Base-by-base conservation (phyloP, 37 sponge, comb jelly and placozoan species). In the Spongia lamella region DNA sequence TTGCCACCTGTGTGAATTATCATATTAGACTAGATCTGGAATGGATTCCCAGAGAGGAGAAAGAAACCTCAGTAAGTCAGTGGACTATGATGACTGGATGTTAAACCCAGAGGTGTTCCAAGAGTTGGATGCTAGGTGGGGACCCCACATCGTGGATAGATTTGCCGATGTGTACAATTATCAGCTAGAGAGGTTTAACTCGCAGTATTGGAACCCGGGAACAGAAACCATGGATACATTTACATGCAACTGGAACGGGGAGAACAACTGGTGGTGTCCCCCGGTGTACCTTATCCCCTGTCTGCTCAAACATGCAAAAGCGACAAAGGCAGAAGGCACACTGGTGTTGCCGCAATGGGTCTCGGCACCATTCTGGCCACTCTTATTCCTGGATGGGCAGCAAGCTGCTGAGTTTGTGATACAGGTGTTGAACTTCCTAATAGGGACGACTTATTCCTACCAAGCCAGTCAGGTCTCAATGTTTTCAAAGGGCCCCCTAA, bases 61-160 rank as follows among this genome's bases (percentile, higher is more conserved):
- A 80, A 30, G 39, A 56, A 31, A 61, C 14, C 26, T 80, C 16
- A 71, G 72, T 59, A 34, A 51, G 13, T 17, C 39, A 31, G 29
- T 61, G n/a, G 80, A 80, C 59, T 59, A 56, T 36, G 72, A 80
- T 59, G 72, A 80, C 43, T 80, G 80, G 80, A 31, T 58, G 71
- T 36, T 80, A 30, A 61, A 69, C 30, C 80, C 68, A 26, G 30
- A 3, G 4, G 17, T 70, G 24, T 80, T 70, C 21, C 20, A 15
- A 5, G 26, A 43, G 36, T 16, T 80, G 29, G 72, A 70, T 70
- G 20, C 29, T 7, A 1, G 35, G 20, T 80, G 72, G 72, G 80
- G 71, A 17, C 80, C 80, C 16, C 80, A 70, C 50, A 80, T 63
- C 22, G 22, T 68, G 19, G 69, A 67, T 53, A 25, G 58, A 53